phyloP scores from a whole-genome alignment of 2,888 invertebrate genomes.

The Latrodectus elegans region DNA sequence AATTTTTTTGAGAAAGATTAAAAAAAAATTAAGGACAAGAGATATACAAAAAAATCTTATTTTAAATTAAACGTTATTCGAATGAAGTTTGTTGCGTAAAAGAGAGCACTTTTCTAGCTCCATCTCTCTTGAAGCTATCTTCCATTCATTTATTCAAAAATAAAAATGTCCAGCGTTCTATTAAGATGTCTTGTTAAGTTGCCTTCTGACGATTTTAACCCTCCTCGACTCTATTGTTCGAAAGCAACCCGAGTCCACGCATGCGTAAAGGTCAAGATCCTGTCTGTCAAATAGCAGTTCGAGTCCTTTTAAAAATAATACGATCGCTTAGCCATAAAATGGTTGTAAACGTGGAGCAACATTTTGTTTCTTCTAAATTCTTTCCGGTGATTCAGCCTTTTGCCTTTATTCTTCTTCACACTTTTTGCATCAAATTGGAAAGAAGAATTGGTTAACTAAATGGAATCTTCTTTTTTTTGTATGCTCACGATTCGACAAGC shows the following conservation, averaged over 20 bases:
- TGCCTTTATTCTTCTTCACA: not conserved
- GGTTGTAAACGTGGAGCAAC: conserved; percentile 41
- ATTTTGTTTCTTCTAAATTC: not conserved
- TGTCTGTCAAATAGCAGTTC: conserved; percentile 46
- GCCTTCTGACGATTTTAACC: conserved; percentile 44
- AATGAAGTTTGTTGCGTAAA: too few species aligned
- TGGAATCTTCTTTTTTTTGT: too few species aligned
- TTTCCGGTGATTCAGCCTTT: conserved; percentile 7
- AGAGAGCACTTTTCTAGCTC: too few species aligned
- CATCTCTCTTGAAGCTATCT: too few species aligned
- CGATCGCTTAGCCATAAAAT: conserved; percentile 43
- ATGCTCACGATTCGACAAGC: too few species aligned
- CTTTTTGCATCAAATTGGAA: not conserved
- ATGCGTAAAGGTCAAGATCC: conserved; percentile 62
- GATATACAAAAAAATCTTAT: too few species aligned
- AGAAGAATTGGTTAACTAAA: too few species aligned
- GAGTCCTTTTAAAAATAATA: conserved; percentile 39
- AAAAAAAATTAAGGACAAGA: too few species aligned
- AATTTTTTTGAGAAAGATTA: too few species aligned
- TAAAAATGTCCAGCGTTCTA: conserved; percentile 15
- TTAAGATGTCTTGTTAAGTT: conserved; percentile 33
- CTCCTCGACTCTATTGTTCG: conserved; percentile 6
- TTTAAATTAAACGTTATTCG: too few species aligned
- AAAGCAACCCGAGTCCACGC: conserved; percentile 52
- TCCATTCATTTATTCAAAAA: not conserved